Evolutionary conservation across 2,113 vertebrate species (phyloP).

Genomic region (Microtus richardsoni): DNA sequence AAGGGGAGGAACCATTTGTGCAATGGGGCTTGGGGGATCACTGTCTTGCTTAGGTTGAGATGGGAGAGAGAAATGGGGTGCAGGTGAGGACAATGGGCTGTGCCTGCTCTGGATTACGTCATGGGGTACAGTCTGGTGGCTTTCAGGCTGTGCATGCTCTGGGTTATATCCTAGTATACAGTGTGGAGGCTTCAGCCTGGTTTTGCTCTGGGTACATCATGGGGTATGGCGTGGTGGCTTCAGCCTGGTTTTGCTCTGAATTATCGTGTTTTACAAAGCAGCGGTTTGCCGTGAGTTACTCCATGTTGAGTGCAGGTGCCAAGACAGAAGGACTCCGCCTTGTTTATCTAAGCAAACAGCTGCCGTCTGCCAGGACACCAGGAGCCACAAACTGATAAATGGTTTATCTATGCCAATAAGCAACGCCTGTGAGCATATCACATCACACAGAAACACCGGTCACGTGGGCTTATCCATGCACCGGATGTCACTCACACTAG

Average conservation of each 20-base stretch:
- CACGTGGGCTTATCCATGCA: neutral
- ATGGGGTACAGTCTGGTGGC: no score
- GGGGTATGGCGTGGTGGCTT: no score
- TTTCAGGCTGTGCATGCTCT: neutral
- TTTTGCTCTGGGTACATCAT: neutral
- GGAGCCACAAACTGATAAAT: neutral
- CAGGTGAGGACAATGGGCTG: neutral
- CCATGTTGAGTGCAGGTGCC: neutral
- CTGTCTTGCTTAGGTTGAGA: rapidly evolving
- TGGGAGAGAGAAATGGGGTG: neutral
- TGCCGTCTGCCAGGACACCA: neutral
- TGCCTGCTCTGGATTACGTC: neutral
- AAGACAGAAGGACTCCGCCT: neutral
- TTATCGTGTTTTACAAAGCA: neutral
- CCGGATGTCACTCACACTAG: neutral
- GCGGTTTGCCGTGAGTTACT: neutral
- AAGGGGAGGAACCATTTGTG: neutral
- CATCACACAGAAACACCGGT: neutral
- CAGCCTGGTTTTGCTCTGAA: neutral
- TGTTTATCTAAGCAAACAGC: neutral
- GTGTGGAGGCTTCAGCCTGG: no score
- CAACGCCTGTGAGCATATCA: neutral
- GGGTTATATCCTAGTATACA: neutral
- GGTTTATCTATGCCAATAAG: neutral
- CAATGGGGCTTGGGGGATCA: neutral